Evolutionary conservation across 2,888 invertebrate species (phyloP).

Genomic region (Drosophila mimica): DNA sequence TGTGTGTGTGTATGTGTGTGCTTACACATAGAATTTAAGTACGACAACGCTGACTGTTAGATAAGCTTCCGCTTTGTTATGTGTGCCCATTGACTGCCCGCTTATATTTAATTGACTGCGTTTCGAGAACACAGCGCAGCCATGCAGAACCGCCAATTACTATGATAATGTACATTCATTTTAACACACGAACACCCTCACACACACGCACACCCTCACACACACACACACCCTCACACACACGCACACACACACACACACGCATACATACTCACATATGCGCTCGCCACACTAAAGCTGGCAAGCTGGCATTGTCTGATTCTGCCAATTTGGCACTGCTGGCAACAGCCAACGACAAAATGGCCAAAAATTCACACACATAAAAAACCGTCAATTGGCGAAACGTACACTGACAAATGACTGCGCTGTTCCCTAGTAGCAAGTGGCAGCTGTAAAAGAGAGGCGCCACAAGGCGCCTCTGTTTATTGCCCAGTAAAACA

Average conservation of each 20-base stretch:
- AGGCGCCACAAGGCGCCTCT: conserved; percentile 5
- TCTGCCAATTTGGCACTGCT: conserved; percentile 57
- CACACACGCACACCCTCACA: conserved; percentile 5
- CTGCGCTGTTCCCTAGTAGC: conserved; percentile 32
- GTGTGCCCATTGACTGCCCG: conserved; percentile 51
- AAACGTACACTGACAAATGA: conserved; percentile 76
- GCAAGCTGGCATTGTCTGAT: conserved; percentile 52
- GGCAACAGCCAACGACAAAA: conserved; percentile 20
- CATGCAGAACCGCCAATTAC: conserved; percentile 60
- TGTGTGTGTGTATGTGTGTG: neutral
- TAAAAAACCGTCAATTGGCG: conserved; percentile 62
- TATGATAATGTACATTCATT: conserved; percentile 56
- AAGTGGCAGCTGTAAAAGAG: conserved; percentile 14
- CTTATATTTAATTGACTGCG: conserved; percentile 78
- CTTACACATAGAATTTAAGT: conserved; percentile 39
- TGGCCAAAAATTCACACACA: conserved; percentile 20
- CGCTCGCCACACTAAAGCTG: neutral
- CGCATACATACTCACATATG: neutral
- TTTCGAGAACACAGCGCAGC: conserved; percentile 50
- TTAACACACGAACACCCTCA: conserved; percentile 29
- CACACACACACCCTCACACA: conserved; percentile 3
- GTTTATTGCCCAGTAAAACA: conserved; percentile 39
- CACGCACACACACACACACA: neutral
- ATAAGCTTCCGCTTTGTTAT: conserved; percentile 77
- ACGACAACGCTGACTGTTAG: conserved; percentile 34